Evolutionary conservation across 2,113 vertebrate species (phyloP).

Genomic region (Anhinga rufa): DNA sequence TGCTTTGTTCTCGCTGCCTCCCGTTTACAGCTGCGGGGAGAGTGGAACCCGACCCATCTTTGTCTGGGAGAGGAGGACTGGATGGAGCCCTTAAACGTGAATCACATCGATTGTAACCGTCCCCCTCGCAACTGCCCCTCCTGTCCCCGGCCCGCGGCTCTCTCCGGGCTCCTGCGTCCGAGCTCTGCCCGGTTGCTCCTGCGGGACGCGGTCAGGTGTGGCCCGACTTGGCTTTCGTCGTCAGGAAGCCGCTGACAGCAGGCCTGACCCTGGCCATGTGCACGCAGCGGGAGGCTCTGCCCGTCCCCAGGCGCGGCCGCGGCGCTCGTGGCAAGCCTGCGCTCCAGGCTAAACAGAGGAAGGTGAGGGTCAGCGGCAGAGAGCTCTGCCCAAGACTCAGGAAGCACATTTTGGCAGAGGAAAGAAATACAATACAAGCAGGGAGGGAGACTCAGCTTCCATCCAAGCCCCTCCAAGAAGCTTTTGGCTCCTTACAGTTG

Average conservation of each 20-base stretch:
- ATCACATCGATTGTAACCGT: fast-evolving
- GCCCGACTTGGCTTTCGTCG: background rate
- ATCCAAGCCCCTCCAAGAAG: conserved; percentile 52
- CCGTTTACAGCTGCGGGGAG: background rate
- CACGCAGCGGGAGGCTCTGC: conserved; percentile 14
- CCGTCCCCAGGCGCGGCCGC: conserved; percentile 61
- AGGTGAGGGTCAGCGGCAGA: conserved; percentile 81
- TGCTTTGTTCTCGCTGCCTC: conserved; percentile 21
- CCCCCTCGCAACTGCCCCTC: fast-evolving
- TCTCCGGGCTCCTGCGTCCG: fast-evolving
- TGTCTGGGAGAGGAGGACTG: background rate
- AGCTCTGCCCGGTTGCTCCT: background rate
- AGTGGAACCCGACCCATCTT: background rate
- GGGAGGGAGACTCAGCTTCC: conserved; percentile 51
- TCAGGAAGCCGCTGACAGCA: conserved; percentile 51
- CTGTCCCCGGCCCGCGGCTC: background rate
- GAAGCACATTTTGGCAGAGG: conserved; percentile 86
- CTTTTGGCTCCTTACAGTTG: conserved; percentile 45
- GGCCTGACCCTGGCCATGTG: conserved; percentile 49
- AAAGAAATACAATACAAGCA: conserved; percentile 88
- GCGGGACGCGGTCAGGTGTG: conserved; percentile 28
- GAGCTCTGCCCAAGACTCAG: conserved; percentile 80
- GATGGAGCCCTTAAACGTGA: background rate
- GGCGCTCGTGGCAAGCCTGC: conserved; percentile 78
- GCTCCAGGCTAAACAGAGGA: conserved; percentile 84